Evolutionary conservation across 2,797 vertebrate species (phyloP).

Genomic region (Eurystomus glaucurus): DNA sequence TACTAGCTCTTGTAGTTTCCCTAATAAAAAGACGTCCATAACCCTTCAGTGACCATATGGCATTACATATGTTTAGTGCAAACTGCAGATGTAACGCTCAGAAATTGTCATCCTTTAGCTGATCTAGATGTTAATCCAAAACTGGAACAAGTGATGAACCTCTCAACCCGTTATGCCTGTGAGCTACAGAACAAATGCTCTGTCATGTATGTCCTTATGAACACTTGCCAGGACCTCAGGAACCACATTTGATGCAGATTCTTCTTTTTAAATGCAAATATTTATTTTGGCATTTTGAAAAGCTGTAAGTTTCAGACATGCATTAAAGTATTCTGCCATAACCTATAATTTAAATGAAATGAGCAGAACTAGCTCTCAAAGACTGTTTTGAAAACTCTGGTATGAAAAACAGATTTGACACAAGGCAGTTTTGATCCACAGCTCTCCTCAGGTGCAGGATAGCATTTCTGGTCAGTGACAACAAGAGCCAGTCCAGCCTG

Average conservation of each 20-base stretch:
- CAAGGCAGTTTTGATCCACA: background rate
- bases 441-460: background rate
- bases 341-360: background rate
- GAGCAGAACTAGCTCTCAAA: background rate
- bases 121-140: slow-evolving; percentile 2
- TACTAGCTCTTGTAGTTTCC: background rate
- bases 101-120: background rate
- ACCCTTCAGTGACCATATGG: background rate
- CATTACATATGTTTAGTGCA: slow-evolving; percentile 28
- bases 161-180: background rate
- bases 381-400: background rate
- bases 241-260: background rate
- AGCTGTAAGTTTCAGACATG: background rate
- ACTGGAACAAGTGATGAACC: slow-evolving; percentile 15
- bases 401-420: background rate
- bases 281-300: background rate
- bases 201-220: background rate
- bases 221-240: background rate
- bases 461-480: background rate
- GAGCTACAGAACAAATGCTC: slow-evolving; percentile 8
- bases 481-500: background rate
- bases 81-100: background rate
- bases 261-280: background rate
- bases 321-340: background rate
- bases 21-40: background rate